These are phyloP conservation scores for Labroides dimidiatus DNA, from an alignment of 2,797 vertebrate species.

Conservation along the genomic window DNA sequence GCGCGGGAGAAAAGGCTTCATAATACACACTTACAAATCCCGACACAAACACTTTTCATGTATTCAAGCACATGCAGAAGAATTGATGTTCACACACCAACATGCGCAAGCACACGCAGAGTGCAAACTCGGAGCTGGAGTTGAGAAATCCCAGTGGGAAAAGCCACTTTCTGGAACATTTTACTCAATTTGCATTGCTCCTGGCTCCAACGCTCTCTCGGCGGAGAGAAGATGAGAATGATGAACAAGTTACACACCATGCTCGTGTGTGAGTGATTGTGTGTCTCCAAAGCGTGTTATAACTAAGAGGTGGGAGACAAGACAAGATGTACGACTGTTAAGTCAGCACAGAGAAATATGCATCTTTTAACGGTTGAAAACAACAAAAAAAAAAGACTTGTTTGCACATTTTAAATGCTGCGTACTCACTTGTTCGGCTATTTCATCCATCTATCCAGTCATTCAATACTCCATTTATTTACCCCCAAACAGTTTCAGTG, in stretches of 20 bases:
- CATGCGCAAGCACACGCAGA: conserved; percentile 21
- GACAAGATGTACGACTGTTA: conserved; percentile 43
- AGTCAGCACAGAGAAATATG: conserved; percentile 36
- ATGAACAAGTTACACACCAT: conserved; percentile 48
- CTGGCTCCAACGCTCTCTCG: conserved; percentile 70
- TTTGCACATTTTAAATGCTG: conserved; percentile 39
- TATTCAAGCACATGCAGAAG: conserved; percentile 39
- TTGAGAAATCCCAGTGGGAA: conserved; percentile 75
- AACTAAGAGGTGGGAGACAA: conserved; percentile 38
- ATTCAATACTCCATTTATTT: conserved; percentile 38
- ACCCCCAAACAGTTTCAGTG: conserved; percentile 21
- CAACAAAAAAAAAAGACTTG: conserved; percentile 16
- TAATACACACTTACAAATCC: conserved; percentile 16
- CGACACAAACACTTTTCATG: conserved; percentile 19
- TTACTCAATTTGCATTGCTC: conserved; percentile 83
- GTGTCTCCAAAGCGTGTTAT: conserved; percentile 39
- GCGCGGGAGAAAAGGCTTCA: conserved; percentile 3
- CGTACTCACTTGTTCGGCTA: conserved; percentile 17
- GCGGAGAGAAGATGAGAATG: conserved; percentile 56
- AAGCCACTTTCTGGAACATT: conserved; percentile 82
- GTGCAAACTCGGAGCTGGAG: conserved; percentile 64
- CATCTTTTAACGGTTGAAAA: conserved; percentile 8
- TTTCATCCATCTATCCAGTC: conserved; percentile 31
- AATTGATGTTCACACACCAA: conserved; percentile 36
- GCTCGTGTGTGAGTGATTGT: conserved; percentile 18